Percentiles rank a stretch among this genome's conserved stretches.
Evolutionary conservation across 2,797 vertebrate genomes (phyloP).

Genomic region (Cuculus canorus): DNA sequence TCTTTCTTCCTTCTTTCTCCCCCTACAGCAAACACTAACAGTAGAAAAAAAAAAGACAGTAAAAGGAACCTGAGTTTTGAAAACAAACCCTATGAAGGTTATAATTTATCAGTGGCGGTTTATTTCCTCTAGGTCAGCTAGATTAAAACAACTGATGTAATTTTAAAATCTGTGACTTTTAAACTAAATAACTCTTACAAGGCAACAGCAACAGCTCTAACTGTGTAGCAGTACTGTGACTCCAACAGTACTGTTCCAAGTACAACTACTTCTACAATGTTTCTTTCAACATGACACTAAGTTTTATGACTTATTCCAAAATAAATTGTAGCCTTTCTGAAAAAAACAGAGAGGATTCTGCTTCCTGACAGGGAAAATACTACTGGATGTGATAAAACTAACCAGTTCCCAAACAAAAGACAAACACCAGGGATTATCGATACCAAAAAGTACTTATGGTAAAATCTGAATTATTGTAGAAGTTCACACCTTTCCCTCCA

Average conservation of each 20-base stretch:
- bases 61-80: constrained; percentile 48
- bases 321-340: neutral
- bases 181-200: constrained; percentile 37
- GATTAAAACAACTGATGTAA: constrained; percentile 61
- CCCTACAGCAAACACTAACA: constrained; percentile 22
- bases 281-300: neutral
- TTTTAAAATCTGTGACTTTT: constrained; percentile 45
- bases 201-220: constrained; percentile 15
- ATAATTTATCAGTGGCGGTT: neutral
- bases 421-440: neutral
- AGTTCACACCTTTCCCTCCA: neutral
- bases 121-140: constrained; percentile 26
- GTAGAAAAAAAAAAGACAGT: constrained; percentile 49
- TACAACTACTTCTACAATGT: neutral
- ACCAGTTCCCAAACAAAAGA: neutral
- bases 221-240: neutral
- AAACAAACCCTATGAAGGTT: constrained; percentile 40
- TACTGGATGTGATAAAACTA: neutral
- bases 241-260: neutral
- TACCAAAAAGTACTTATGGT: neutral
- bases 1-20: too few species aligned
- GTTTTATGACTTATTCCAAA: neutral
- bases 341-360: neutral
- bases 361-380: neutral
- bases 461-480: neutral